Base-by-base conservation (phyloP, 2,113 vertebrate genomes). In the Lonchura striata region DNA sequence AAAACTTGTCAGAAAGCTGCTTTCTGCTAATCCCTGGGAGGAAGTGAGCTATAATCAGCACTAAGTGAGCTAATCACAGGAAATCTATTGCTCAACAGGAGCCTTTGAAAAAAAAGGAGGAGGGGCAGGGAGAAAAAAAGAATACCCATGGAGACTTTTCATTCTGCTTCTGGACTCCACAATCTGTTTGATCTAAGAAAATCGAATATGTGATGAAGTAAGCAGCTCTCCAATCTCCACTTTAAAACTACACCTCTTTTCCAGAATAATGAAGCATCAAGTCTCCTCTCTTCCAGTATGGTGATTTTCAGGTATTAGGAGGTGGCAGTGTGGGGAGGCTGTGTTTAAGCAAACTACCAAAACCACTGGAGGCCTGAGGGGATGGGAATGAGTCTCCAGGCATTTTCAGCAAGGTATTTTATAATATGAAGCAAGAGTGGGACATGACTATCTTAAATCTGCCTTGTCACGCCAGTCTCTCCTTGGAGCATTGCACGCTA, bases 41-140 rank as follows among this genome's bases (percentile, higher is more conserved):
- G 96, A 97, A 97, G 95, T 95, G 95, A 96, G 88, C 93, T 96
- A 95, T 94, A 95, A 95, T 92, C 89, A 83, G 94, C 77, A 93
- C 68, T 37, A 57, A 94, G 93, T 96, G 95, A 97, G 92, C 95
- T 97, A 97, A 95, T 97, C 76, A 59, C 93, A 96, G 94, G 95
- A 97, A 97, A 96, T 95, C 88, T 95, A 90, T 96, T 97, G 94
- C 95, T 93, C 92, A 96, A 95, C 90, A 23, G 93, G 87, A 95
- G 94, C 75, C 63, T 96, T 91, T 37, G 44, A 70, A 83, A 75
- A 80, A 44, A 53, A 44, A 8, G 3, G 5, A 5, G 4, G 39
- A n/a, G 25, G 46, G 28, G 25, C 8, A 33, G 71, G 35, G 18
- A 44, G n/a, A 39, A 49, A 53, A 85, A 42, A 74, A 89, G 77